Conservation (phyloP, 2,888 invertebrate genomes). For the Morpho deidamia region DNA sequence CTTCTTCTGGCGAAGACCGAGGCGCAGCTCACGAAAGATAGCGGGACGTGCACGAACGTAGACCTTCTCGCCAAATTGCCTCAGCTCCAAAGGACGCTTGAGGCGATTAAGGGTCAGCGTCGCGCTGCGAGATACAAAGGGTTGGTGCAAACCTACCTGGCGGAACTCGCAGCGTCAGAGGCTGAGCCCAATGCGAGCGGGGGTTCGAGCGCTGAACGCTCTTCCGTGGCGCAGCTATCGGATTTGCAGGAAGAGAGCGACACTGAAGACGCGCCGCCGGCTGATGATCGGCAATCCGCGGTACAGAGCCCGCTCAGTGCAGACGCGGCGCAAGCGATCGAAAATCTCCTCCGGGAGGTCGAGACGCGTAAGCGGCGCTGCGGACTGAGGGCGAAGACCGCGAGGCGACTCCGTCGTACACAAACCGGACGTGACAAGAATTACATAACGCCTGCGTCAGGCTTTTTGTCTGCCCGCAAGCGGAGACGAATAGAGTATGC, state of each 20-base stretch:
- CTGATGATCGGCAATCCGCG: neutral
- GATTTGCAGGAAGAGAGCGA: too few species aligned
- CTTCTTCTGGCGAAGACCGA: constrained; percentile 20
- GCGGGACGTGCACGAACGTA: constrained; percentile 10
- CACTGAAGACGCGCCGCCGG: neutral
- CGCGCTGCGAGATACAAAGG: too few species aligned
- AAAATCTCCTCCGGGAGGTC: constrained; percentile 2
- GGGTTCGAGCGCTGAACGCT: neutral
- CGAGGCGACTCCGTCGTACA: neutral
- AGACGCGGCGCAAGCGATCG: neutral
- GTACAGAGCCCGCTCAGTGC: neutral
- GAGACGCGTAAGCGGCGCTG: neutral
- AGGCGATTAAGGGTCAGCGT: too few species aligned
- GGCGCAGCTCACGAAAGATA: constrained; percentile 14
- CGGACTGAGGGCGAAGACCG: constrained; percentile 1
- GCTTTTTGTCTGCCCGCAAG: neutral
- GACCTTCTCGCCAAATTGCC: constrained; percentile 14
- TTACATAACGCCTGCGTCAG: neutral
- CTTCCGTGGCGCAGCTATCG: neutral
- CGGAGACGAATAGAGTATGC: constrained; percentile 24
- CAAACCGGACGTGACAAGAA: neutral
- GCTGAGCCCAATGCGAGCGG: neutral
- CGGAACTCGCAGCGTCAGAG: too few species aligned
- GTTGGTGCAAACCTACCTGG: too few species aligned
- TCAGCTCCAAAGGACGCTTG: constrained; percentile 10